A percentile compares a stretch with the other conserved stretches of the same genome.
Evolutionary conservation across 2,888 invertebrate species (phyloP).

Genomic region (Drosophila kuntzei): DNA sequence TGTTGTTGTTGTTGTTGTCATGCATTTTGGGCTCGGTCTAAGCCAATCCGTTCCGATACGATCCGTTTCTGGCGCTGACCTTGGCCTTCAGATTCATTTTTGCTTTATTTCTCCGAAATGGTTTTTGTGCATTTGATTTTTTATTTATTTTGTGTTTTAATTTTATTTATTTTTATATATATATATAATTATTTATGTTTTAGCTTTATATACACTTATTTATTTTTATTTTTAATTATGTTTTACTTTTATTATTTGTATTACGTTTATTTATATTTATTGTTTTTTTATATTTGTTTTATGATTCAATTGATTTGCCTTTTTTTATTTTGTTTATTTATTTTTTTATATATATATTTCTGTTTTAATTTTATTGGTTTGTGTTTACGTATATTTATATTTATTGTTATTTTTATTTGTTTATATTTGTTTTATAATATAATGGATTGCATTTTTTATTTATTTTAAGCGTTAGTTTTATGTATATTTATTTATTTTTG

Average conservation of each 20-base stretch:
- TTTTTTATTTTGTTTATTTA: not conserved
- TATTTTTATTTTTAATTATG: not conserved
- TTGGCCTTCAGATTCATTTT: slow-evolving; percentile 47
- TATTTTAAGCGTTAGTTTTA: too few species aligned
- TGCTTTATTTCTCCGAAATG: not conserved
- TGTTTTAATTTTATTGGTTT: not conserved
- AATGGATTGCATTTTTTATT: too few species aligned
- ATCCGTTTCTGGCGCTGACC: slow-evolving; percentile 50
- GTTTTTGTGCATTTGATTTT: not conserved
- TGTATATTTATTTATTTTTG: too few species aligned
- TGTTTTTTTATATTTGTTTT: too few species aligned
- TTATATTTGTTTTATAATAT: too few species aligned
- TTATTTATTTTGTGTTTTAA: not conserved
- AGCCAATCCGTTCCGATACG: slow-evolving; percentile 41
- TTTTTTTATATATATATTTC: not conserved
- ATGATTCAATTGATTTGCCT: too few species aligned
- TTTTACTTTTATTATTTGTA: not conserved
- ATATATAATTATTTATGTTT: too few species aligned
- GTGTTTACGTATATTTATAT: too few species aligned
- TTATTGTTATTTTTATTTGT: not conserved
- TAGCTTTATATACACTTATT: too few species aligned
- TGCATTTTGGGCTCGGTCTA: slow-evolving; percentile 29
- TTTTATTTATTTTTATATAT: not conserved
- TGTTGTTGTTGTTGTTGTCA: slow-evolving; percentile 25
- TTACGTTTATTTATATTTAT: not conserved